A percentile compares a stretch with the other conserved stretches of the same genome.
Evolutionary conservation across 92 coral and sea anemone genomes (phyloP).

Genomic region (Epizoanthus fatuus): DNA sequence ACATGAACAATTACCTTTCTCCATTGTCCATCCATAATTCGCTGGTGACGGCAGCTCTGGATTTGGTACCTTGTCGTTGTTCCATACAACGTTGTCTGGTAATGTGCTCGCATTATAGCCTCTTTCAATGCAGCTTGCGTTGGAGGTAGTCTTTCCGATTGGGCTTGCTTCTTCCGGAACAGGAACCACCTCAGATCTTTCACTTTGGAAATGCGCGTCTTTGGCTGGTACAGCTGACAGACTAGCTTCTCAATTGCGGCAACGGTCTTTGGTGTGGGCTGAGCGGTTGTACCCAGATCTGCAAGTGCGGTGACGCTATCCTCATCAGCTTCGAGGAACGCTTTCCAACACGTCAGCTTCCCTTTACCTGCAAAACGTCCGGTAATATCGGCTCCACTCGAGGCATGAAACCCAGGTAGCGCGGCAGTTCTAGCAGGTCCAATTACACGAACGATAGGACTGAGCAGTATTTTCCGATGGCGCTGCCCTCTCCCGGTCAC

Average conservation of each 20-base stretch:
- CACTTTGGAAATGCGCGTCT: constrained; percentile 43
- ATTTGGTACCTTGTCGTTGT: constrained; percentile 25
- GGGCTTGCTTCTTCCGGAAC: constrained; percentile 65
- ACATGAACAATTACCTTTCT: not conserved
- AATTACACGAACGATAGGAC: constrained; percentile 53
- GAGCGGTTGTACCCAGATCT: constrained; percentile 42
- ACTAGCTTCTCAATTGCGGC: constrained; percentile 60
- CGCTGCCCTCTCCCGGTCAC: constrained; percentile 64
- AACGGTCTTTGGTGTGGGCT: constrained; percentile 32
- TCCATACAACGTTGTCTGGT: constrained; percentile 28
- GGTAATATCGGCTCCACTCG: not conserved
- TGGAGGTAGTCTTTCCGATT: constrained; percentile 62
- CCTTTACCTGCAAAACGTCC: not conserved
- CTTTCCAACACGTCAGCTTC: constrained; percentile 59
- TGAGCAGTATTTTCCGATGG: constrained; percentile 49
- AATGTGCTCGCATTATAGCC: constrained; percentile 32
- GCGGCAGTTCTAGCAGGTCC: constrained; percentile 57
- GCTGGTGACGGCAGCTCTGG: constrained; percentile 33
- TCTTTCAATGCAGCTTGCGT: constrained; percentile 23
- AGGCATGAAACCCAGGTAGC: constrained; percentile 60
- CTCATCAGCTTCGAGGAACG: constrained; percentile 47
- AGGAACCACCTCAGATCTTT: constrained; percentile 64
- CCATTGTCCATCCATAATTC: constrained; percentile 14
- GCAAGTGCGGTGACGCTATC: constrained; percentile 58
- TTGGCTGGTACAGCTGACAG: constrained; percentile 59